Base-by-base conservation (phyloP, 1,140 invertebrate species). In the Marisa cornuarietis region DNA sequence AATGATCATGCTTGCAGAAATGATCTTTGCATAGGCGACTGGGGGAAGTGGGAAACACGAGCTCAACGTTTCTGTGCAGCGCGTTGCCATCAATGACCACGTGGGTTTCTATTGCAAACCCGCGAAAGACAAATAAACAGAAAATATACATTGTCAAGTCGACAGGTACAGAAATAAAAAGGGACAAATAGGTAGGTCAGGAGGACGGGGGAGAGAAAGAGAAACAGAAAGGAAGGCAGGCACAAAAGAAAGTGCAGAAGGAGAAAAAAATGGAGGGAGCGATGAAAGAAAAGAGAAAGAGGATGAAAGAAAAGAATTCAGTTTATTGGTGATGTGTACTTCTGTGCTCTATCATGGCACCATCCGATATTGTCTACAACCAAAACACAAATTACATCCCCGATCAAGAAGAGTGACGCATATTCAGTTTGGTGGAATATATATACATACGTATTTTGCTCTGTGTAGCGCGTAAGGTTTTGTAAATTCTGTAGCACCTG, bases 221-320 rank as follows among this genome's bases (percentile, higher is more conserved):
- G 52, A 26, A 61, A 76, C 51, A 10, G 52, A 54, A 7, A 61
- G 74, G 62, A 10, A 54, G 20, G 62, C 51, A 76, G 52, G 58
- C 11, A 76, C 51, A 61, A 62, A 54, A 62, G 26, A 58, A 76
- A 76, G 74, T 61, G 62, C 51, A 61, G 61, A 76, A 24, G 62
- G 11, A 76, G 61, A 76, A 13, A 76, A 13, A 58, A 4, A 61
- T 51, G 5, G 74, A 58, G 20, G 49, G 61, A 76, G 61, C 1
- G 18, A 26, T 13, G 22, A 8, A 62, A 42, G n/a, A 18, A 62
- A n/a, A 51, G 26, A 11, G 52, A 62, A n/a, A 51, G 26, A 11
- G 52, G 18, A 26, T 13, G 22, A 8, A 62, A 42, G n/a, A 18
- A 62, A n/a, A 51, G 26, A 63, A 65, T 8, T n/a, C 7, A 31